Conservation (phyloP, 2,797 vertebrate genomes). For the Fistularia tabacaria region DNA sequence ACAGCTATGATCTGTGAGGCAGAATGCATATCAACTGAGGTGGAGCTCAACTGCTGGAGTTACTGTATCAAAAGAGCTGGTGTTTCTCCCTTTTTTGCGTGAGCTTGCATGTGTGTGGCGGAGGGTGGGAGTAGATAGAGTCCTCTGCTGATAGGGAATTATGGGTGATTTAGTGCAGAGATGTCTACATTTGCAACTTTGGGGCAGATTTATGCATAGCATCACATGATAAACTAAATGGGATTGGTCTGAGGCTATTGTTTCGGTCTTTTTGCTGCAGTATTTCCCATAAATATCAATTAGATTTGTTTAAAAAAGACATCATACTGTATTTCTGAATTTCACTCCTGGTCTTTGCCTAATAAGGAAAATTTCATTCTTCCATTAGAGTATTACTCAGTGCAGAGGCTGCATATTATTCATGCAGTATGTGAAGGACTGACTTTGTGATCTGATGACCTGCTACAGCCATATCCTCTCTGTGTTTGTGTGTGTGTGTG, state of each 20-base stretch:
- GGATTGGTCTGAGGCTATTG: conserved; percentile 12
- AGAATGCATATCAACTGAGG: conserved; percentile 54
- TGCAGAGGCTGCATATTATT: conserved; percentile 2
- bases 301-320: not conserved
- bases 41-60: conserved; percentile 48
- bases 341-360: not conserved
- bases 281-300: not conserved
- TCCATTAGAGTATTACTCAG: not conserved
- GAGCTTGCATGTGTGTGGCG: conserved; percentile 16
- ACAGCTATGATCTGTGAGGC: conserved; percentile 63
- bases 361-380: conserved; percentile 1
- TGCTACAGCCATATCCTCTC: conserved; percentile 53
- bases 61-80: conserved; percentile 30
- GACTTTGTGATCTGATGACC: conserved; percentile 41
- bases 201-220: conserved; percentile 5
- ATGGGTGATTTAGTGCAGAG: conserved; percentile 41
- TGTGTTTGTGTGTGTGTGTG: conserved; percentile 33
- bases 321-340: not conserved
- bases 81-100: conserved; percentile 27
- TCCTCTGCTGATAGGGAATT: conserved; percentile 35
- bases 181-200: conserved; percentile 34
- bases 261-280: conserved; percentile 13
- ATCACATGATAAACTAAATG: not conserved
- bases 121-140: conserved; percentile 12
- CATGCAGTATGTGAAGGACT: not conserved